phyloP scores from a whole-genome alignment of 2,888 invertebrate genomes.

The Chirona hameri region DNA sequence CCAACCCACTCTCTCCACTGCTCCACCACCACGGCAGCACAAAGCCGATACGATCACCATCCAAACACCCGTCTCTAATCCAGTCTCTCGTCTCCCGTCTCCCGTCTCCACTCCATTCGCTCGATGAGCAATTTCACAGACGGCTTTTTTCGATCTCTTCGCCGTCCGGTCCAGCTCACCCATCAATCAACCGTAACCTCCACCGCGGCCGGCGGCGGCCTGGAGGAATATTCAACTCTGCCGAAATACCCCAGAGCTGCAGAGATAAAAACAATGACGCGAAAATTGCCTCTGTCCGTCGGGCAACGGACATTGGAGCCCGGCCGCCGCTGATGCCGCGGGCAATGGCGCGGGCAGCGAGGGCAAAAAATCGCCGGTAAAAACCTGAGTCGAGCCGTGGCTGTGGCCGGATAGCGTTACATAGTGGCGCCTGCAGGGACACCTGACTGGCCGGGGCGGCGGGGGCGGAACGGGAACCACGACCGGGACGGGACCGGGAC shows the following conservation, averaged over 20 bases:
- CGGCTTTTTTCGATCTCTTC: no score
- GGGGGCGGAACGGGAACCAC: not conserved
- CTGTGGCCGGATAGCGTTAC: not conserved
- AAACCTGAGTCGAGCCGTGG: not conserved
- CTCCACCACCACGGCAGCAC: no score
- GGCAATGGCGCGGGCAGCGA: not conserved
- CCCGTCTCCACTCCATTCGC: no score
- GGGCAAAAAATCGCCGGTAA: not conserved
- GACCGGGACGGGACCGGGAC: not conserved
- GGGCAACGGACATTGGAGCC: no score
- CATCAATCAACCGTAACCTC: not conserved
- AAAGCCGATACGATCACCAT: no score
- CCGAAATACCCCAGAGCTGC: not conserved
- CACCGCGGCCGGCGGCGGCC: not conserved
- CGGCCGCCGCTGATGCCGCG: not conserved
- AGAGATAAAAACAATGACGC: constrained; percentile 4
- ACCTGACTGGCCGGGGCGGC: no score
- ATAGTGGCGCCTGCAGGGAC: not conserved
- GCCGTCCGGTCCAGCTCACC: no score
- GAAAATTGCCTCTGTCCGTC: constrained; percentile 5
- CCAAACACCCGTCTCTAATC: no score
- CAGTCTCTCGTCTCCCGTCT: no score
- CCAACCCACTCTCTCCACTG: no score
- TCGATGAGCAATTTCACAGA: no score
- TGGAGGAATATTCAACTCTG: not conserved